Conservation (phyloP, 2,797 vertebrate species). For the Cryptoblepharus egeriae region DNA sequence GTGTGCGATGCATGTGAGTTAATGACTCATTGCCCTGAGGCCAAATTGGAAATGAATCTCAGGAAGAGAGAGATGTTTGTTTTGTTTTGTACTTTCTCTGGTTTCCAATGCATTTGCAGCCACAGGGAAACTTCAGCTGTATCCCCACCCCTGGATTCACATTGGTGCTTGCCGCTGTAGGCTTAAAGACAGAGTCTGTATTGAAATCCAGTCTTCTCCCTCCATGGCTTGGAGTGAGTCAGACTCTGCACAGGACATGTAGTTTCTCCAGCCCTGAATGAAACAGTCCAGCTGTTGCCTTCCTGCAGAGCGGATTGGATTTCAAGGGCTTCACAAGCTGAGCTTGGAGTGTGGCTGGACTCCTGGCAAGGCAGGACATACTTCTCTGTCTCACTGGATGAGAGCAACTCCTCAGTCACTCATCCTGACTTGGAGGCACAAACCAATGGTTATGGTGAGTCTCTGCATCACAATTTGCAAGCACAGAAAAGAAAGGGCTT, state of each 20-base stretch:
- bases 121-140: conserved; percentile 46
- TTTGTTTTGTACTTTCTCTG: conserved; percentile 57
- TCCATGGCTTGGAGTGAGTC: conserved; percentile 30
- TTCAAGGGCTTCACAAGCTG: conserved; percentile 57
- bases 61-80: conserved; percentile 62
- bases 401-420: conserved; percentile 59
- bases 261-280: conserved; percentile 47
- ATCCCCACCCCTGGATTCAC: conserved; percentile 50
- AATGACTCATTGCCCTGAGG: conserved; percentile 58
- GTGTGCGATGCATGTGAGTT: neutral
- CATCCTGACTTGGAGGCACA: conserved; percentile 58
- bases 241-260: conserved; percentile 5
- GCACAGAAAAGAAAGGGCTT: conserved; percentile 41
- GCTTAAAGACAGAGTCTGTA: conserved; percentile 32
- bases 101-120: conserved; percentile 44
- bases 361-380: conserved; percentile 59
- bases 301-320: conserved; percentile 60
- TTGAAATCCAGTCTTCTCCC: neutral
- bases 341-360: conserved; percentile 48
- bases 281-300: conserved; percentile 67
- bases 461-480: conserved; percentile 61
- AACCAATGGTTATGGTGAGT: conserved; percentile 62
- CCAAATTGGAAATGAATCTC: conserved; percentile 66
- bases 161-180: conserved; percentile 35
- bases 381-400: conserved; percentile 53